Evolutionary conservation across 2,797 vertebrate genomes (phyloP).

Genomic region (Triplophysa yarkandensis): DNA sequence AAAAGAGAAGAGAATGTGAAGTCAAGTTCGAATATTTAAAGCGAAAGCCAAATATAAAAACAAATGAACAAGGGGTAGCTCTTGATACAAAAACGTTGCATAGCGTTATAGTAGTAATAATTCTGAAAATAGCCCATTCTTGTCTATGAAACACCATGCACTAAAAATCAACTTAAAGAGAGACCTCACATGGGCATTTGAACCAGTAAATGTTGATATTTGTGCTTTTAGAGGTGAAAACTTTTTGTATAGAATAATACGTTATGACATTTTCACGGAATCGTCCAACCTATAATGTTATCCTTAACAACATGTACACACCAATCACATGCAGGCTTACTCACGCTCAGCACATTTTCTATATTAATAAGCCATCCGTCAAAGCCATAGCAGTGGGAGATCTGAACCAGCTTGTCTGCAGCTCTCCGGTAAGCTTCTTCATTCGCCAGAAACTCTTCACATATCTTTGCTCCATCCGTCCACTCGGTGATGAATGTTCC

Average conservation of each 20-base stretch:
- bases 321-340: conserved; percentile 47
- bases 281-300: no score
- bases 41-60: background rate
- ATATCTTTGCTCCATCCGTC: conserved; percentile 74
- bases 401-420: conserved; percentile 83
- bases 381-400: conserved; percentile 82
- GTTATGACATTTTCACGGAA: no score
- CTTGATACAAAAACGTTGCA: no score
- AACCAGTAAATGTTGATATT: no score
- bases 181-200: no score
- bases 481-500: conserved; percentile 97
- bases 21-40: background rate
- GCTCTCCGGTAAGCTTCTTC: conserved; percentile 76
- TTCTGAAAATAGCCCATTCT: no score
- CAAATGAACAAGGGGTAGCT: no score
- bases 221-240: no score
- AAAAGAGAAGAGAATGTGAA: background rate
- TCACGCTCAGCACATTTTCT: conserved; percentile 89
- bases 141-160: no score
- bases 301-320: background rate
- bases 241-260: no score
- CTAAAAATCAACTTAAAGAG: no score
- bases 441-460: conserved; percentile 83
- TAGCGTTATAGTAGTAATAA: no score
- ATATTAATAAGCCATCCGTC: conserved; percentile 96